These are phyloP conservation scores for Leucophenga varia DNA, from an alignment of 1,140 invertebrate species.

Conservation along the genomic window DNA sequence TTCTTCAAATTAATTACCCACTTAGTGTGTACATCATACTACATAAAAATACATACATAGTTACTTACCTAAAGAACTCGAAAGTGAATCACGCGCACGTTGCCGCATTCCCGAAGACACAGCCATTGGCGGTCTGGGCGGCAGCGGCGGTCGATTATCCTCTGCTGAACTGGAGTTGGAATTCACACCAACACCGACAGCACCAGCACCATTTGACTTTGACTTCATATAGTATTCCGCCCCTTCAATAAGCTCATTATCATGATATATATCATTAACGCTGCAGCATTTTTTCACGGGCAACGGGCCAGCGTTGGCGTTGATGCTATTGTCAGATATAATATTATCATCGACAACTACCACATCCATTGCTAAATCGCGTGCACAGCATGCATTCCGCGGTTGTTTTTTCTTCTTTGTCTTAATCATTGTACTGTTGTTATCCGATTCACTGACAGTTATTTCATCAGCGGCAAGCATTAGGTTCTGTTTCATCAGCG, in stretches of 20 bases:
- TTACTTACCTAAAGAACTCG: slow-evolving; percentile 41
- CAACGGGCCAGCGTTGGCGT: slow-evolving; percentile 13
- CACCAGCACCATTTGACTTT: slow-evolving; percentile 9
- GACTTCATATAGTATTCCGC: slow-evolving; percentile 24
- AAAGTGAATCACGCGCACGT: slow-evolving; percentile 31
- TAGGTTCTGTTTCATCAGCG: slow-evolving; percentile 26
- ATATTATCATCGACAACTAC: no score
- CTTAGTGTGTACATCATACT: not conserved
- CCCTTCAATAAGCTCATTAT: slow-evolving; percentile 37
- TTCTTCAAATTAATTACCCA: no score
- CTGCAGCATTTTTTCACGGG: slow-evolving; percentile 22
- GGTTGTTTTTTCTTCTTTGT: slow-evolving; percentile 27
- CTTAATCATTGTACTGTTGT: slow-evolving; percentile 51
- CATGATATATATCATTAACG: slow-evolving; percentile 42
- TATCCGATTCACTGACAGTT: slow-evolving; percentile 53
- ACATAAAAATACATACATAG: not conserved
- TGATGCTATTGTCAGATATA: slow-evolving; percentile 3
- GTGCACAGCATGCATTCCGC: no score
- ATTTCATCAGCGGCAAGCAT: slow-evolving; percentile 51
- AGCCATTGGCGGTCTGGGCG: slow-evolving; percentile 50
- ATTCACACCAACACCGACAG: no score
- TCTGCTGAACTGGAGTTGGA: slow-evolving; percentile 34
- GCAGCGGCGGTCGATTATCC: slow-evolving; percentile 48
- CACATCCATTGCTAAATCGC: no score
- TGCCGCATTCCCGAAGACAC: no score